Conservation (phyloP, 2,113 vertebrate genomes). For the Boulengeromyrus knoepffleri region DNA sequence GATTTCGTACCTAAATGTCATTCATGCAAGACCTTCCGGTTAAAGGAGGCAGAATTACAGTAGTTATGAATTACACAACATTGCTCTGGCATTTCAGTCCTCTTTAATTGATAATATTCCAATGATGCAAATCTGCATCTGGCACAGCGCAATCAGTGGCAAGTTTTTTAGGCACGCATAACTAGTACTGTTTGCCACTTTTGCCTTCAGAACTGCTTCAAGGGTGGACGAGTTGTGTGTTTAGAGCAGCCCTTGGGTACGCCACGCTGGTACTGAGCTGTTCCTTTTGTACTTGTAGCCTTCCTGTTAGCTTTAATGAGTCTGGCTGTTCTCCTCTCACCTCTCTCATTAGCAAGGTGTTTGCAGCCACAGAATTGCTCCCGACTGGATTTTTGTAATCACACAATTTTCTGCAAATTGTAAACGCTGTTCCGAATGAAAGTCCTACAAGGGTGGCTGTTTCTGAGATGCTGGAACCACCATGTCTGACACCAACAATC, state of each 20-base stretch:
- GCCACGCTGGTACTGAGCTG: background rate
- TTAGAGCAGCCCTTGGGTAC: background rate
- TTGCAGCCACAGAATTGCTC: background rate
- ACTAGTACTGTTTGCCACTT: background rate
- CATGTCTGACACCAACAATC: background rate
- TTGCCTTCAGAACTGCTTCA: background rate
- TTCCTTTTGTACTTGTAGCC: background rate
- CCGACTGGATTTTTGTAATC: background rate
- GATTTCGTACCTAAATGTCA: background rate
- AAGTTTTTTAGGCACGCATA: background rate
- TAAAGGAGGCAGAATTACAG: conserved; percentile 8
- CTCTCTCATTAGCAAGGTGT: background rate
- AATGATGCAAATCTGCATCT: background rate
- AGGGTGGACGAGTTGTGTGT: background rate
- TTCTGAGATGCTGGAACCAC: background rate
- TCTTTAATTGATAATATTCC: background rate
- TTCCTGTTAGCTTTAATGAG: background rate
- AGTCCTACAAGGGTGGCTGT: background rate
- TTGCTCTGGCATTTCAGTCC: conserved; percentile 9
- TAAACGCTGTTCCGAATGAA: background rate
- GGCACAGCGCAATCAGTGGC: background rate
- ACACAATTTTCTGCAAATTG: background rate
- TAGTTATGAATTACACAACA: conserved; percentile 12
- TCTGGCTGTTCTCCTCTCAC: background rate
- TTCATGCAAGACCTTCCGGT: background rate